Base-by-base conservation (phyloP, 2,888 invertebrate genomes). In the Chrysina gloriosa region DNA sequence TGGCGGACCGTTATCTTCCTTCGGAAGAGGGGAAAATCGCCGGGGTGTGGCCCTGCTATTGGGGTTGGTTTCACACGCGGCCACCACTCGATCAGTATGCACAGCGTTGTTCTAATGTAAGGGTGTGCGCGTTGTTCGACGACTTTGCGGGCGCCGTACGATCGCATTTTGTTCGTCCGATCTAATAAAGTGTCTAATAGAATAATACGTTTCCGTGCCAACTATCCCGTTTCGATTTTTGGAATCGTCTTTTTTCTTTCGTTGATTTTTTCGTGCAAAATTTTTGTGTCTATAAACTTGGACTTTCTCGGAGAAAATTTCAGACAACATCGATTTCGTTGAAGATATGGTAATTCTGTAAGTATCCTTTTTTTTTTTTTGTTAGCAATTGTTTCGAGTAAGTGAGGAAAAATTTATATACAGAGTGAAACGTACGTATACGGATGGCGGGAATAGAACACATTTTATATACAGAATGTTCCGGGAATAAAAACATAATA, bases 321-420 rank as follows among this genome's bases (percentile, higher is more conserved):
- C 19, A 9, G 11, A 31, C 16, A 25, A 5, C 52, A 31, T 16
- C 29, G 19, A 34, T 65, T 67, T 72, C 66, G 56, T 72, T 72
- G 78, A 78, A 82, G 83, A 82, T 81, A 83, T 83, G 83, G 83
- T 83, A 75, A 82, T 83, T 77, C 72, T 83, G 83, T 83, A 80
- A 83, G 83, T 83, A 79, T 61, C 3, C 14, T 4, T 14, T 45
- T 45, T 16, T 1, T 45, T 16, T n/a, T 45, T 1, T 31, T 31
- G n/a, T 9, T 31, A 31, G n/a, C 7, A 31, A 9, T 31, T 9
- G 3, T 31, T 4, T 9, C 2, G n/a, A 31, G 7, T 1, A 31
- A 2, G n/a, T 2, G 1, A 31, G 31, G 9, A 2, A 2, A 31
- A 31, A n/a, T 9, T 31, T 31, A n/a, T n/a, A n/a, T n/a, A n/a